phyloP scores from a whole-genome alignment of 2,888 invertebrate species.

The Erpobdella octoculata region DNA sequence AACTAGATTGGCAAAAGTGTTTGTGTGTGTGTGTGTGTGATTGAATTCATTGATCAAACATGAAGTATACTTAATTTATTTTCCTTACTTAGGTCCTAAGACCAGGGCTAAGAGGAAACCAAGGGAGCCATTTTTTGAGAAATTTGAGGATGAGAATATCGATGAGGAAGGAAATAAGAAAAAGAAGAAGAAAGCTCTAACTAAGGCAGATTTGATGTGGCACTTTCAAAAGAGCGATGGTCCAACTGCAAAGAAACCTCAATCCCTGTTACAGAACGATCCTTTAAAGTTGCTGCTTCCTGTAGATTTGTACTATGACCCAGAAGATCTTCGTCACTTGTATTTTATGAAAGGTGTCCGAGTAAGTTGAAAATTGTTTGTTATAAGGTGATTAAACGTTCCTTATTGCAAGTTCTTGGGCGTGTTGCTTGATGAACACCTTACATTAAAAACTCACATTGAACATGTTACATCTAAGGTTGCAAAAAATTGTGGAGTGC shows the following conservation, averaged over 20 bases:
- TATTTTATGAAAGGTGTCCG: constrained; percentile 43
- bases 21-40: not conserved
- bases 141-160: not conserved
- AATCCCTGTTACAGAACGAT: not conserved
- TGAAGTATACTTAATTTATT: too few species aligned
- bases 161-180: not conserved
- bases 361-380: constrained; percentile 36
- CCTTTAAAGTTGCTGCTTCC: constrained; percentile 43
- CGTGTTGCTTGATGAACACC: too few species aligned
- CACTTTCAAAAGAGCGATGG: not conserved
- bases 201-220: not conserved
- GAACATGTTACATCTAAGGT: too few species aligned
- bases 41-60: too few species aligned
- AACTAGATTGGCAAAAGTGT: too few species aligned
- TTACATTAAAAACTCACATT: too few species aligned
- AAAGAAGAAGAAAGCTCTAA: not conserved
- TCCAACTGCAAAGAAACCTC: not conserved
- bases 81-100: too few species aligned
- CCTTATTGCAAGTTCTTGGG: not conserved
- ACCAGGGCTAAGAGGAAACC: not conserved
- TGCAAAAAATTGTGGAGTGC: too few species aligned
- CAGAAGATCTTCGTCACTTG: constrained; percentile 43
- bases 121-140: not conserved
- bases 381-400: not conserved
- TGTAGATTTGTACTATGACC: constrained; percentile 47